Base-by-base conservation (phyloP, 2,797 vertebrate species). In the Crypturellus tataupa region DNA sequence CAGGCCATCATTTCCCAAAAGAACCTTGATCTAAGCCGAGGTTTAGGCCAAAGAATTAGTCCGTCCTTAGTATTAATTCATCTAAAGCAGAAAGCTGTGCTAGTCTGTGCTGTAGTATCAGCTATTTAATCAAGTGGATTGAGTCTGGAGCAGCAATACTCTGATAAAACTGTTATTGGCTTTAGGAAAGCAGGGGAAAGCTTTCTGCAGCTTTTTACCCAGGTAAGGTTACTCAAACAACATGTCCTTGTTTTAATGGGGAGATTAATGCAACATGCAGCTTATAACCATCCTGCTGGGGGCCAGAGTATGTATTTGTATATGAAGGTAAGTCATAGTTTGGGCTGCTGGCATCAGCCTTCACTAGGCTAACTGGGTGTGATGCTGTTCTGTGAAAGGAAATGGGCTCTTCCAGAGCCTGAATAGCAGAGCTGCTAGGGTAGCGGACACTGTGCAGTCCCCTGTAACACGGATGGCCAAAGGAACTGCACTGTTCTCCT, bases 1-100 rank as follows among this genome's bases (percentile, higher is more conserved):
- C 80, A 85, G 96, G 95, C 88, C 92, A 93, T 91, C 59, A 24
- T 92, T 95, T 95, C 94, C 97, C 93, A 90, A 84, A 92, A 91
- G 60, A 97, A 89, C 89, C 78, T 91, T 93, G 90, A 90, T 80
- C 81, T 58, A 95, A 96, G 73, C 80, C 0, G 25, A 89, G 84
- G 79, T 93, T 94, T 92, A 93, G 96, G 94, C 95, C 96, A 96
- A 96, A 95, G 94, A 97, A 93, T 86, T 87, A 89, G 86, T 73
- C 93, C 93, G 47, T 91, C 89, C 39, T 85, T 92, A 96, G 89
- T 94, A 94, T 90, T 93, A 90, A 94, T 81, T 92, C 2, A 90
- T 93, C 90, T 86, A 67, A 93, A 86, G 84, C 81, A 68, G 75
- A 89, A 92, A 75, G 63, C 93, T 76, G 68, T 89, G 58, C 70